phyloP scores from a whole-genome alignment of 1,140 invertebrate species.

The Tribolium madens region DNA sequence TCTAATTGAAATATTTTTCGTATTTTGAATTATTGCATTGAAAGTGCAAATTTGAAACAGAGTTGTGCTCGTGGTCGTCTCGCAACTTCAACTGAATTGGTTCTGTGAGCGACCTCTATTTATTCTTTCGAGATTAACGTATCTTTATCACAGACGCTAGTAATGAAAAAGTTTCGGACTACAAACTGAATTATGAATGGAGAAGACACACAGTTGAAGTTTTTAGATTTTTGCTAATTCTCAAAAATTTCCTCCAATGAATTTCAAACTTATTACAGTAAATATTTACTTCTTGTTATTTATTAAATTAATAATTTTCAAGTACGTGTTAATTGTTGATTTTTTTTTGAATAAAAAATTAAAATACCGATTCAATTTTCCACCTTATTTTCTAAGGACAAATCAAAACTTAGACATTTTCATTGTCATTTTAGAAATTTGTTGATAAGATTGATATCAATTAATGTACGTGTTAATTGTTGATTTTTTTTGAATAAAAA shows the following conservation, averaged over 20 bases:
- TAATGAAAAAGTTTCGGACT: not conserved
- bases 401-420: too few species aligned
- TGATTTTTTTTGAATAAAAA: not conserved
- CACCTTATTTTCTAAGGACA: too few species aligned
- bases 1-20: not conserved
- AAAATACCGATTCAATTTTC: not conserved
- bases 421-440: too few species aligned
- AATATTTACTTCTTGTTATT: not conserved
- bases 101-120: slow-evolving; percentile 8
- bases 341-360: not conserved
- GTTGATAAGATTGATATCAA: too few species aligned
- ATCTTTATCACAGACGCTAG: not conserved
- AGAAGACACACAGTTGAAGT: not conserved
- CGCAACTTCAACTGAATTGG: slow-evolving; percentile 1
- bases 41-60: not conserved
- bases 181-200: not conserved
- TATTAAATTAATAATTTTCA: not conserved
- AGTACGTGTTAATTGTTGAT: not conserved
- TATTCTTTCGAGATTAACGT: slow-evolving; percentile 18
- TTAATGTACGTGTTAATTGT: not conserved
- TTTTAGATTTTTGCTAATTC: too few species aligned
- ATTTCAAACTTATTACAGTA: not conserved
- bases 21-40: not conserved
- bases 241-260: not conserved
- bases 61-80: not conserved